These are phyloP conservation scores for Mercenaria mercenaria DNA, from an alignment of 1,140 invertebrate species.

Conservation along the genomic window DNA sequence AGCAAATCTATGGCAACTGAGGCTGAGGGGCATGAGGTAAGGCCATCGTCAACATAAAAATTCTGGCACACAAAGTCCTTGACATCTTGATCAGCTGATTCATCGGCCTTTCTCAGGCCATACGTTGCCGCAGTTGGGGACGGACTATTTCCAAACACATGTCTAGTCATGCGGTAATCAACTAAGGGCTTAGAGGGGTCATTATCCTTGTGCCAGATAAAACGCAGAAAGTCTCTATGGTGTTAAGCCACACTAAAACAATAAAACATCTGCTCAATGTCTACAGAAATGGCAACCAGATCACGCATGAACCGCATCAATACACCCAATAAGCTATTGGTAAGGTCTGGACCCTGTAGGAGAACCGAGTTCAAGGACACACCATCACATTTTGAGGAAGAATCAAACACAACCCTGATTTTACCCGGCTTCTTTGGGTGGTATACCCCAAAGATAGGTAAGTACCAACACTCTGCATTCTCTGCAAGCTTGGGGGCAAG, in stretches of 20 bases:
- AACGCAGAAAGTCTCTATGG: constrained; percentile 64
- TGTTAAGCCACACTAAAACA: constrained; percentile 44
- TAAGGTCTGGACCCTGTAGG: constrained; percentile 66
- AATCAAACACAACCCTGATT: constrained; percentile 67
- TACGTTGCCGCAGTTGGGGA: constrained; percentile 53
- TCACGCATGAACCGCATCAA: constrained; percentile 54
- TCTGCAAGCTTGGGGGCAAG: constrained; percentile 18
- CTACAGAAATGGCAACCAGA: constrained; percentile 16
- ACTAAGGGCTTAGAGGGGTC: constrained; percentile 23
- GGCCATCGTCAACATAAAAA: constrained; percentile 66
- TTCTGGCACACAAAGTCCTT: constrained; percentile 51
- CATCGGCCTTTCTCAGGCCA: constrained; percentile 25
- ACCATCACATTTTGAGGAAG: constrained; percentile 52
- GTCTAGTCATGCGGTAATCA: constrained; percentile 65
- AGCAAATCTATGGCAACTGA: constrained; percentile 44
- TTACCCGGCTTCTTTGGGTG: constrained; percentile 70
- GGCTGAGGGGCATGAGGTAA: constrained; percentile 17
- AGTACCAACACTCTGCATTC: constrained; percentile 66
- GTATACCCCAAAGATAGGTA: constrained; percentile 71
- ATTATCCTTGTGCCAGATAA: constrained; percentile 62
- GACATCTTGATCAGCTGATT: constrained; percentile 30
- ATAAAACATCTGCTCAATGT: constrained; percentile 67
- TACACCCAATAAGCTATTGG: constrained; percentile 66
- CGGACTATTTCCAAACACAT: constrained; percentile 64
- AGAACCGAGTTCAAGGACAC: constrained; percentile 64